Percentiles rank a stretch among this genome's conserved stretches.
Evolutionary conservation across 2,888 invertebrate genomes (phyloP).

Genomic region (Trachelus tabidus): DNA sequence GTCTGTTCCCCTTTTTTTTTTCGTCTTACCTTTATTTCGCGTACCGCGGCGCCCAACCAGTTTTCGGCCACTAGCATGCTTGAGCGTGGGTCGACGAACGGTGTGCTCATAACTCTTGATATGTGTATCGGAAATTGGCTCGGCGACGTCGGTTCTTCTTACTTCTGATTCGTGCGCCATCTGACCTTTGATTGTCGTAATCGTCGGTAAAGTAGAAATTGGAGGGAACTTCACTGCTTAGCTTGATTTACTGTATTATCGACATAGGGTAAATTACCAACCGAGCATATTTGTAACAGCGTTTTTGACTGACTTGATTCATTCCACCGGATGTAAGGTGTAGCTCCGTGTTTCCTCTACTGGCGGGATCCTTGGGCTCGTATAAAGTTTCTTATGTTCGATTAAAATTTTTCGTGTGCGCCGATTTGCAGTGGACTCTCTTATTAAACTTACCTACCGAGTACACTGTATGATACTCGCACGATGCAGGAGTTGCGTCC

Average conservation of each 20-base stretch:
- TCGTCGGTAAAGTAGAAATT: background rate
- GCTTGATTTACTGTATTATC: background rate
- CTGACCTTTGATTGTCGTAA: background rate
- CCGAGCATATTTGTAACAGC: background rate
- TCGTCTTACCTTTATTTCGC: constrained; percentile 42
- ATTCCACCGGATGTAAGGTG: too few relatives aligned
- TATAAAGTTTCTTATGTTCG: too few relatives aligned
- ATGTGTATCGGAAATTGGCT: constrained; percentile 44
- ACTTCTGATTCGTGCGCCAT: background rate
- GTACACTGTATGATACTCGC: too few relatives aligned
- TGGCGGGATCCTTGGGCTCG: too few relatives aligned
- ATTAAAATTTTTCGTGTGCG: too few relatives aligned
- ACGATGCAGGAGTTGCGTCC: too few relatives aligned
- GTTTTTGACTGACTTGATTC: too few relatives aligned
- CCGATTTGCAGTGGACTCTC: too few relatives aligned
- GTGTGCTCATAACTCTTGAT: constrained; percentile 54
- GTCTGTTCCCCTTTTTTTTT: constrained; percentile 8
- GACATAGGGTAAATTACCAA: background rate
- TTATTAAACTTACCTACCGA: too few relatives aligned
- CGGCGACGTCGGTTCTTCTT: background rate
- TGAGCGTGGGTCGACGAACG: constrained; percentile 56
- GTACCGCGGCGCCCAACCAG: constrained; percentile 47
- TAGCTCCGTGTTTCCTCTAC: too few relatives aligned
- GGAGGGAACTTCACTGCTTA: background rate
- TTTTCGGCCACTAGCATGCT: constrained; percentile 45